Evolutionary conservation across 2,888 invertebrate genomes (phyloP).

Genomic region (Chymomyza amoena): DNA sequence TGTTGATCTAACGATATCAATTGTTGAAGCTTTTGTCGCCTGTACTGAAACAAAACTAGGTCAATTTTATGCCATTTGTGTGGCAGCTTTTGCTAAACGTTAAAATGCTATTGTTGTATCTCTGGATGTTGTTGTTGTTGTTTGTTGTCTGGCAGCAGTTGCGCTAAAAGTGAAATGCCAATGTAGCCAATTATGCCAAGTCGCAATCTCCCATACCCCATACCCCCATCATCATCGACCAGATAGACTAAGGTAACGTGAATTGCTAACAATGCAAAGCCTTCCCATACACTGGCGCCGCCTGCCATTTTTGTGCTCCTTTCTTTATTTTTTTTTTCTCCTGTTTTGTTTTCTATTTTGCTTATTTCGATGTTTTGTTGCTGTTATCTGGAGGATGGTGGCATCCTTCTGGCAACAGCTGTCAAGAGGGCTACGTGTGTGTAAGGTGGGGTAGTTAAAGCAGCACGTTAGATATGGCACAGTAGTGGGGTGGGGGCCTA

Average conservation of each 20-base stretch:
- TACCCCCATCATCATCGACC: not conserved
- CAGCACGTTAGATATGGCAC: not conserved
- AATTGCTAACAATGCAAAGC: conserved; percentile 65
- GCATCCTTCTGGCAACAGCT: conserved; percentile 61
- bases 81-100: conserved; percentile 44
- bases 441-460: conserved; percentile 4
- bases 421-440: conserved; percentile 64
- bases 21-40: conserved; percentile 22
- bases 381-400: conserved; percentile 45
- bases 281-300: conserved; percentile 44
- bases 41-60: conserved; percentile 46
- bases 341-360: conserved; percentile 33
- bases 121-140: conserved; percentile 6
- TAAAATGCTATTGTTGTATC: conserved; percentile 33
- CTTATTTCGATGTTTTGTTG: conserved; percentile 57
- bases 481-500: not conserved
- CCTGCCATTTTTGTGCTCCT: conserved; percentile 22
- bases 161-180: conserved; percentile 66
- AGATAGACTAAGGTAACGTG: conserved; percentile 48
- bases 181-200: conserved; percentile 68
- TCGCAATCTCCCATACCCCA: conserved; percentile 9
- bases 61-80: conserved; percentile 64
- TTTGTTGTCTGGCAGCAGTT: conserved; percentile 43
- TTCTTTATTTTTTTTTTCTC: not conserved
- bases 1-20: too few relatives aligned